Evolutionary conservation across 2,888 invertebrate genomes (phyloP).

Genomic region (Cantharis nigra): DNA sequence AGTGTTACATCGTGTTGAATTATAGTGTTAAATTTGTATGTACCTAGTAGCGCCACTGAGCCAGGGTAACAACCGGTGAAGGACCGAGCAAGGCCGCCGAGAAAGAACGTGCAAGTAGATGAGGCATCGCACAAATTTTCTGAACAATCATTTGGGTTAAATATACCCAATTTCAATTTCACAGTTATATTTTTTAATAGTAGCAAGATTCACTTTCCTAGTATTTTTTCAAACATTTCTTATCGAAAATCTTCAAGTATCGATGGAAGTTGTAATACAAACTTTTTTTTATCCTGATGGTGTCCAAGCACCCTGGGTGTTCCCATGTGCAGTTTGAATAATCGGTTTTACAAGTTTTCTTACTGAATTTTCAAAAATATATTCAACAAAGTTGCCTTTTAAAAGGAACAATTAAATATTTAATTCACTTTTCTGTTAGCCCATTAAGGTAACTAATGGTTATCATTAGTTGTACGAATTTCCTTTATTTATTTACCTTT

Average conservation of each 20-base stretch:
- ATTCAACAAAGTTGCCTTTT: background rate
- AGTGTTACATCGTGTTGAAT: background rate
- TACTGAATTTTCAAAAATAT: background rate
- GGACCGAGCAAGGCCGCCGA: constrained; percentile 38
- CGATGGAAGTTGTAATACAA: no score
- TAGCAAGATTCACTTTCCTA: background rate
- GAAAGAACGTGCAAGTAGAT: constrained; percentile 4
- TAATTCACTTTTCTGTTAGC: background rate
- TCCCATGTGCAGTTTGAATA: background rate
- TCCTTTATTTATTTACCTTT: background rate
- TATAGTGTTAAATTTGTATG: background rate
- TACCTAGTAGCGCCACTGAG: constrained; percentile 22
- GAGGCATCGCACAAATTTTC: background rate
- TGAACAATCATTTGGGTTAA: background rate
- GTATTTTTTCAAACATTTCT: no score
- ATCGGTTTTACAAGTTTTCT: background rate
- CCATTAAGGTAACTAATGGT: background rate
- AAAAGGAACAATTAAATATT: background rate
- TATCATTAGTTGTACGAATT: background rate
- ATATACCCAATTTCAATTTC: background rate
- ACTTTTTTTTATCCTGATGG: background rate
- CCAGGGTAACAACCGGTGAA: constrained; percentile 42
- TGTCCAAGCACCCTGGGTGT: background rate
- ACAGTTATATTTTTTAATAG: background rate
- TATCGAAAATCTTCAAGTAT: no score